Evolutionary conservation across 2,113 vertebrate genomes (phyloP).

Genomic region (Panthera tigris): DNA sequence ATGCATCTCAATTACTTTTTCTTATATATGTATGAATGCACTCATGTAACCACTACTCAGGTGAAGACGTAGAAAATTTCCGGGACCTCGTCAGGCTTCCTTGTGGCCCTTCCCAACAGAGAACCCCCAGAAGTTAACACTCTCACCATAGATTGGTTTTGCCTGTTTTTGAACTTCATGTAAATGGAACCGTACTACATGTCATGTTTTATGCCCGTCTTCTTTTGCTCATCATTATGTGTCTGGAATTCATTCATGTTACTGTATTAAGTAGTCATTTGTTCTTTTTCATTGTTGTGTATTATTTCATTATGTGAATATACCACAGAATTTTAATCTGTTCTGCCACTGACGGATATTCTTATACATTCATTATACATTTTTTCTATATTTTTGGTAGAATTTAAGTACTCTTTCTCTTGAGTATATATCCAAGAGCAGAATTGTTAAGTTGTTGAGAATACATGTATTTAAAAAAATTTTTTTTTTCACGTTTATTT

Average conservation of each 20-base stretch:
- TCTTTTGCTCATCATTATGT: neutral
- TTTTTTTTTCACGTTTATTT: too few species aligned
- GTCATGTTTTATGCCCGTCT: neutral
- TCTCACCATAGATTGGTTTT: neutral
- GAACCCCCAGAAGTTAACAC: neutral
- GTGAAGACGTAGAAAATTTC: neutral
- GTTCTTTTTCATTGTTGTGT: neutral
- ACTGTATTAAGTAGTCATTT: neutral
- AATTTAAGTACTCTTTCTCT: neutral
- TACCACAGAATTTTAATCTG: neutral
- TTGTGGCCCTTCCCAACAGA: neutral
- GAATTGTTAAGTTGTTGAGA: neutral
- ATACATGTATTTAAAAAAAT: neutral
- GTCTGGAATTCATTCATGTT: neutral
- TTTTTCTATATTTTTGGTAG: neutral
- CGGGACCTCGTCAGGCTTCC: neutral
- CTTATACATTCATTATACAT: neutral
- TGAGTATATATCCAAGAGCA: neutral
- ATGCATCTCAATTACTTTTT: neutral
- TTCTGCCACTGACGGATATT: neutral
- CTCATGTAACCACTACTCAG: neutral
- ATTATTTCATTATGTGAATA: slow-evolving; percentile 25
- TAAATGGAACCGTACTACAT: neutral
- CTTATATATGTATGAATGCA: neutral
- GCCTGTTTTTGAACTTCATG: neutral